Percentiles rank a stretch among this genome's conserved stretches.
Evolutionary conservation across 1,140 invertebrate genomes (phyloP).

Genomic region (Rhopalosiphum maidis): DNA sequence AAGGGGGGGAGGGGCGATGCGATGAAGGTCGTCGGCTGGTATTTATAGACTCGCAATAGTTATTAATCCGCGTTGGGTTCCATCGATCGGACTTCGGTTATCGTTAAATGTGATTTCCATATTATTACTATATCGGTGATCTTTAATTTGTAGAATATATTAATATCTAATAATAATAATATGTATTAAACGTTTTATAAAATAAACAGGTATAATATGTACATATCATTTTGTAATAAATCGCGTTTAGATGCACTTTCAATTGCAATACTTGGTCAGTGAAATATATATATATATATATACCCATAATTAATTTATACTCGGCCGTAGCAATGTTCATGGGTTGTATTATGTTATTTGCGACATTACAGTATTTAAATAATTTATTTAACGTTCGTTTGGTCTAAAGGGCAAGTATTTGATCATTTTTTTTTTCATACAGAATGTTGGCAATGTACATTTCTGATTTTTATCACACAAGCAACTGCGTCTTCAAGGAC

Average conservation of each 20-base stretch:
- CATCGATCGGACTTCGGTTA: background rate
- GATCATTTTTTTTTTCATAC: constrained; percentile 20
- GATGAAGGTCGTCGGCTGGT: no score
- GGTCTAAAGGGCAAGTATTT: constrained; percentile 19
- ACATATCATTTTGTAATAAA: background rate
- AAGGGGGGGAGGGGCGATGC: no score
- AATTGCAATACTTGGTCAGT: background rate
- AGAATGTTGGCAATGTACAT: constrained; percentile 29
- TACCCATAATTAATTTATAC: background rate
- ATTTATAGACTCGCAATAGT: no score
- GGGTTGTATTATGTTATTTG: background rate
- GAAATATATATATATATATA: background rate
- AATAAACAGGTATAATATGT: background rate
- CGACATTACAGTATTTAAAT: constrained; percentile 27
- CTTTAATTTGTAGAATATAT: background rate
- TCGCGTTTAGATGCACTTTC: background rate
- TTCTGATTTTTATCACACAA: constrained; percentile 20
- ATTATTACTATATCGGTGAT: background rate
- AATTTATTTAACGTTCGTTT: constrained; percentile 14
- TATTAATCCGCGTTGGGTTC: background rate
- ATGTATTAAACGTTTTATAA: background rate
- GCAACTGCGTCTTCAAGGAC: constrained; percentile 7
- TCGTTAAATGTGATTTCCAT: background rate
- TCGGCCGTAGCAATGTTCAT: background rate
- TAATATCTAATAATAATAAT: background rate